These are phyloP conservation scores for Acanthisitta chloris DNA, from an alignment of 2,113 vertebrate genomes.

Conservation along the genomic window DNA sequence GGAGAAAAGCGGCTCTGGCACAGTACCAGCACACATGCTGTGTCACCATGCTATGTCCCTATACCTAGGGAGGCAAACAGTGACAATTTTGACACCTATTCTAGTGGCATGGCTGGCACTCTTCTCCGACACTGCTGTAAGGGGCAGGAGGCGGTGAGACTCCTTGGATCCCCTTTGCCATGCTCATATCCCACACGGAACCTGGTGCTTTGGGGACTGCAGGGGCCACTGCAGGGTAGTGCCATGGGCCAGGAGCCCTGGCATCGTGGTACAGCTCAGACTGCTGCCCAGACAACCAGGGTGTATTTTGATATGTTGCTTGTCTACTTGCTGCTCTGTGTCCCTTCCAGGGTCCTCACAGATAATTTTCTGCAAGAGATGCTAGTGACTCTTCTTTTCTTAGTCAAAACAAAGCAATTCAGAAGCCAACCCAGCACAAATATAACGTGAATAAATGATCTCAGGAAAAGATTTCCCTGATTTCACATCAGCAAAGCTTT, in stretches of 20 bases:
- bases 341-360: neutral
- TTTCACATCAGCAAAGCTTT: neutral
- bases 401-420: neutral
- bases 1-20: neutral
- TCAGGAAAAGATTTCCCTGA: neutral
- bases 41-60: neutral
- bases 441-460: neutral
- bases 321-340: neutral
- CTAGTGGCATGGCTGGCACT: neutral
- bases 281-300: neutral
- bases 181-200: neutral
- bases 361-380: neutral
- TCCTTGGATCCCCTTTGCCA: neutral
- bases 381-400: neutral
- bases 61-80: neutral
- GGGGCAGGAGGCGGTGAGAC: neutral
- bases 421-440: neutral
- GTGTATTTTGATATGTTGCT: neutral
- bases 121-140: neutral
- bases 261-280: fast-evolving
- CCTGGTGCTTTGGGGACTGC: neutral
- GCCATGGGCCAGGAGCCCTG: neutral
- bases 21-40: neutral
- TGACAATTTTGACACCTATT: neutral
- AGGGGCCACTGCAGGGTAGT: neutral